Evolutionary conservation across 2,888 invertebrate genomes (phyloP).

Genomic region (Drosophila colorata): DNA sequence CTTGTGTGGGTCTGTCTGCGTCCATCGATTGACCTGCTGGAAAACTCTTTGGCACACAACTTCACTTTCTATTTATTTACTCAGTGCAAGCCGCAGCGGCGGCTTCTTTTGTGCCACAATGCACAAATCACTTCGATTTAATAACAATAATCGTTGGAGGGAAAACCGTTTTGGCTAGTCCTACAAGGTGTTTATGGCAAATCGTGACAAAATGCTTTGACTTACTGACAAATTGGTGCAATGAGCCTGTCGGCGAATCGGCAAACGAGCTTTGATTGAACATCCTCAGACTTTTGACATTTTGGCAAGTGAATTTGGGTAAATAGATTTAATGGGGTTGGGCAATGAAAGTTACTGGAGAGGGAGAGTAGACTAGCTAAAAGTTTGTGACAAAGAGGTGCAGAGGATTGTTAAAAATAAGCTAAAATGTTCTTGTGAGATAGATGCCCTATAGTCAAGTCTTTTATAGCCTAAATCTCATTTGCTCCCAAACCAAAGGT

Average conservation of each 20-base stretch:
- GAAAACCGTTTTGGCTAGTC: constrained; percentile 50
- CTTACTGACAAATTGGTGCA: constrained; percentile 59
- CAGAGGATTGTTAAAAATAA: not conserved
- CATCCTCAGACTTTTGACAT: constrained; percentile 64
- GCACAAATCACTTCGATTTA: constrained; percentile 76
- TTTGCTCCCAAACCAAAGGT: no score
- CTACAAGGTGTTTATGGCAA: constrained; percentile 75
- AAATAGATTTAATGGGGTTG: constrained; percentile 34
- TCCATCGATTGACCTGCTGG: constrained; percentile 59
- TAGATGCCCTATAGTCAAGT: not conserved
- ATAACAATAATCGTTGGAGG: constrained; percentile 64
- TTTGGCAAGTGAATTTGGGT: constrained; percentile 46
- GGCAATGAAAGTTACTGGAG: constrained; percentile 53
- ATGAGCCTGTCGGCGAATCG: constrained; percentile 50
- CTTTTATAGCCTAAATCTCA: not conserved
- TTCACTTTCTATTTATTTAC: constrained; percentile 71
- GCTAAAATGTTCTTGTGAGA: not conserved
- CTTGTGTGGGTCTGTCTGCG: constrained; percentile 4
- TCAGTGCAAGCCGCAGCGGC: constrained; percentile 34
- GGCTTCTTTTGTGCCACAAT: constrained; percentile 69
- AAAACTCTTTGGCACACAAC: constrained; percentile 43
- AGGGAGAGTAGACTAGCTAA: not conserved
- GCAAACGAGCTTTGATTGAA: constrained; percentile 52
- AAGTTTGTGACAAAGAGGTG: not conserved
- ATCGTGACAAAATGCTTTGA: constrained; percentile 75